Conservation (phyloP, 1,140 invertebrate species). For the Pseudomyrmex pallidus region DNA sequence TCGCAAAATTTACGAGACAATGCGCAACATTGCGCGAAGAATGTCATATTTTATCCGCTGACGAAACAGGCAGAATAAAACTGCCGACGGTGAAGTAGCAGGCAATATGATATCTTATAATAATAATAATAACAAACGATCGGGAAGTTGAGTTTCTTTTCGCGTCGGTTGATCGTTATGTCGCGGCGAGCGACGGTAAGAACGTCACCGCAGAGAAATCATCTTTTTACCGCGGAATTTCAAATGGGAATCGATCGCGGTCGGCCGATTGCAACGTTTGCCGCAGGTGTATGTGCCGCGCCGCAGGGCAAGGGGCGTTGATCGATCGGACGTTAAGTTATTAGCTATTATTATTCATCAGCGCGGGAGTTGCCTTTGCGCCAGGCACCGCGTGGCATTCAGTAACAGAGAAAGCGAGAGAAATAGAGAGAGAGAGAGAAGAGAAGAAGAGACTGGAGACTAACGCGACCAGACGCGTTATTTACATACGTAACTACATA, state of each 20-base stretch:
- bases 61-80: conserved; percentile 14
- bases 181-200: conserved; percentile 16
- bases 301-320: not conserved
- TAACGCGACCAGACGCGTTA: not conserved
- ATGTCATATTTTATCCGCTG: conserved; percentile 22
- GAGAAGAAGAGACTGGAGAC: not conserved
- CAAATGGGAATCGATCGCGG: conserved; percentile 36
- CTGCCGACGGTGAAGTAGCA: conserved; percentile 12
- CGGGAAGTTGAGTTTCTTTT: conserved; percentile 10
- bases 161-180: conserved; percentile 22
- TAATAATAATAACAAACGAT: conserved; percentile 54
- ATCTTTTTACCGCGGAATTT: conserved; percentile 43
- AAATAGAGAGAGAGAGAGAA: not conserved
- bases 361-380: conserved; percentile 50
- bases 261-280: not conserved
- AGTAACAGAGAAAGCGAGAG: not conserved
- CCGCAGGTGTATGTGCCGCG: conserved; percentile 54
- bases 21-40: not conserved
- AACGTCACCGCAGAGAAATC: not conserved
- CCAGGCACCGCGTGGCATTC: conserved; percentile 56
- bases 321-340: conserved; percentile 64
- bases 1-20: conserved; percentile 11
- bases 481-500: conserved; percentile 29
- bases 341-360: conserved; percentile 70
- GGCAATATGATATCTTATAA: conserved; percentile 27